These are phyloP conservation scores for Anoura caudifer DNA, from an alignment of 2,113 vertebrate genomes.

Conservation along the genomic window DNA sequence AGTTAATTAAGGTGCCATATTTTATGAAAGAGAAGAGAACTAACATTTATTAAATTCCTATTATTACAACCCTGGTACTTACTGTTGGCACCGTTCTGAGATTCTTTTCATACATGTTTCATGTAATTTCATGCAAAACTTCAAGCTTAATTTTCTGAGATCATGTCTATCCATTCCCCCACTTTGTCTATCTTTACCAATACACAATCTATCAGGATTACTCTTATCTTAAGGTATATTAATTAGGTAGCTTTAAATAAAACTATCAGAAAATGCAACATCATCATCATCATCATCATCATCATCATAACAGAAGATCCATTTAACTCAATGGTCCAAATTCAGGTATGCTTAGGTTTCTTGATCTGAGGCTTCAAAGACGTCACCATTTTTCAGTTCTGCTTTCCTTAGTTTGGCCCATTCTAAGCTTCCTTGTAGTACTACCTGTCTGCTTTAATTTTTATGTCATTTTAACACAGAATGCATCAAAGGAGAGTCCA, in stretches of 20 bases:
- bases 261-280: neutral
- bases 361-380: neutral
- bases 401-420: neutral
- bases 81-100: neutral
- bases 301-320: neutral
- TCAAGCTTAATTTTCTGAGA: neutral
- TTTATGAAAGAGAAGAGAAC: conserved; percentile 26
- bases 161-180: neutral
- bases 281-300: neutral
- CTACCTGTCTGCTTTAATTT: neutral
- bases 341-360: neutral
- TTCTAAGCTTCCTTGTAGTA: neutral
- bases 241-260: neutral
- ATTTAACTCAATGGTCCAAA: neutral
- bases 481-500: neutral
- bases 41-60: conserved; percentile 15
- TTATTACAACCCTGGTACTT: neutral
- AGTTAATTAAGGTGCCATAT: conserved; percentile 52
- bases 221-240: neutral
- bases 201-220: neutral
- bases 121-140: neutral
- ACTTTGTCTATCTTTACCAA: neutral
- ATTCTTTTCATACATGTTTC: neutral
- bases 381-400: neutral
- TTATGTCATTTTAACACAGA: neutral